These are phyloP conservation scores for Macroramphosus scolopax DNA, from an alignment of 2,797 vertebrate species.

Conservation along the genomic window DNA sequence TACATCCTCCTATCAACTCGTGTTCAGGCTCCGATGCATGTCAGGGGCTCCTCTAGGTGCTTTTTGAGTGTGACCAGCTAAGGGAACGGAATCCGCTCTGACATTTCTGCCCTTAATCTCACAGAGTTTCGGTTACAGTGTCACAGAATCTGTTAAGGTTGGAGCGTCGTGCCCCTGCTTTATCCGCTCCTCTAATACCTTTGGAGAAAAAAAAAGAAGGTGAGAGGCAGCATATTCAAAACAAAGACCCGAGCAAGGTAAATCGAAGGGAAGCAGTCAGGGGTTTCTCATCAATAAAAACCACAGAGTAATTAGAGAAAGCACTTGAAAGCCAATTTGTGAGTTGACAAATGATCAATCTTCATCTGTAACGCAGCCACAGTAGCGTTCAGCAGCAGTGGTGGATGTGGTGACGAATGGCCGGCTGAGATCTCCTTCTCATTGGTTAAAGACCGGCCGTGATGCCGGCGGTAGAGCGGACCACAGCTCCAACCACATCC, in stretches of 20 bases:
- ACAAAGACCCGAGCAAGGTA: constrained; percentile 54
- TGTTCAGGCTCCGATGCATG: constrained; percentile 47
- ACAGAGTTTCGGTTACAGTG: constrained; percentile 39
- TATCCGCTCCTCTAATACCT: constrained; percentile 21
- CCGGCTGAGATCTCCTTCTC: constrained; percentile 42
- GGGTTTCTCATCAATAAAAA: constrained; percentile 76
- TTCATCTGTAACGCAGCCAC: constrained; percentile 68
- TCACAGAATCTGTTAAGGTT: constrained; percentile 33
- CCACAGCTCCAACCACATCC: too few species aligned
- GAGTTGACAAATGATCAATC: constrained; percentile 78
- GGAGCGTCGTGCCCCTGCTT: constrained; percentile 19
- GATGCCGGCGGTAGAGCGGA: too few species aligned
- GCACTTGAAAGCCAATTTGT: constrained; percentile 78
- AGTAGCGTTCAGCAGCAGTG: constrained; percentile 52
- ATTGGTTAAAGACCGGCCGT: constrained; percentile 27
- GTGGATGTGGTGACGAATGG: constrained; percentile 64
- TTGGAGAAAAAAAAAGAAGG: constrained; percentile 30
- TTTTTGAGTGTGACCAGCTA: constrained; percentile 51
- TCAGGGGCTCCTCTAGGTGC: constrained; percentile 49
- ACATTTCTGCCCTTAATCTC: constrained; percentile 46
- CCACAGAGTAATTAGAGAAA: constrained; percentile 76
- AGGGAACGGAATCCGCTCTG: constrained; percentile 41
- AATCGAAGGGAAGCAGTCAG: constrained; percentile 64
- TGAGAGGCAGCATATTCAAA: constrained; percentile 48
- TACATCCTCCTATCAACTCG: constrained; percentile 50